Base-by-base conservation (phyloP, 2,888 invertebrate genomes). In the Drosophila fungiperda region DNA sequence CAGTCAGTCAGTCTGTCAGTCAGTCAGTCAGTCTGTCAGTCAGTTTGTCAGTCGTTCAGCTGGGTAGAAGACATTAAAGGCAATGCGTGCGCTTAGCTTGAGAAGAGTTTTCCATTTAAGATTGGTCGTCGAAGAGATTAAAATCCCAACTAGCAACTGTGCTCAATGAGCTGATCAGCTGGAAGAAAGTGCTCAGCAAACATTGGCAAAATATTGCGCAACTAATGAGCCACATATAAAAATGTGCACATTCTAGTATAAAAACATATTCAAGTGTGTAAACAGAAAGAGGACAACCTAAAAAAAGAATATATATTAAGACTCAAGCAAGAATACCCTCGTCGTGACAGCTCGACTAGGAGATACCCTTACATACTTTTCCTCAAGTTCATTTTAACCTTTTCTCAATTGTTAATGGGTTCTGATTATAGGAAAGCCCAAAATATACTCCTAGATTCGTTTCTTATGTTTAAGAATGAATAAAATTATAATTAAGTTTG, bases 111-210 rank as follows among this genome's bases (percentile, higher is more conserved):
- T 63, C 40, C 58, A 49, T 48, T 29, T 48, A 38, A 38, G 17
- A 17, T 15, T 45, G 42, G 57, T 36, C 55, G 60, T 53, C 73
- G 57, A 68, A 62, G 61, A 62, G 64, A 74, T 78, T 65, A 53
- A 62, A 75, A 49, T 23, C 62, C 58, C 40, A 63, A 76, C 74
- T 73, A 73, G 67, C 26, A 67, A 49, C 42, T 67, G 74, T 88
- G 85, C 73, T 57, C 78, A 85, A 81, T 85, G 85, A 85, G 87
- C 89, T 76, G 85, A 80, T 88, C 82, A 85, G 66, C 79, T 68
- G 85, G 89, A 89, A 85, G 72, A 69, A 77, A 89, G 79, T 83
- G 73, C 76, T 64, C 66, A 67, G 57, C 55, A 59, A 68, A 40
- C 59, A 74, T 66, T 75, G 74, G 57, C 68, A 68, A 68, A 77